phyloP scores from a whole-genome alignment of 2,888 invertebrate genomes.

The Trisateles emortualis region DNA sequence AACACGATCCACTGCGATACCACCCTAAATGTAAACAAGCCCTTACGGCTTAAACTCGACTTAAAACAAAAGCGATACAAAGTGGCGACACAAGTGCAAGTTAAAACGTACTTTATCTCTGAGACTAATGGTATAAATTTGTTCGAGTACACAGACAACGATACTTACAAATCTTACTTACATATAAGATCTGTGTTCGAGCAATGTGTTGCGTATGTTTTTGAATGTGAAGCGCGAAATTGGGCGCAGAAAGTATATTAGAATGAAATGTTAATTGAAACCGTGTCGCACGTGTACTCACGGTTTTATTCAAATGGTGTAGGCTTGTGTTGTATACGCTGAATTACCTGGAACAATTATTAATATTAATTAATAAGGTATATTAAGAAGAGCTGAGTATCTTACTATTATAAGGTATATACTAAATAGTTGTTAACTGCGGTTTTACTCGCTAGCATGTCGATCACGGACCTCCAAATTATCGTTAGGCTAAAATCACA shows the following conservation, averaged over 20 bases:
- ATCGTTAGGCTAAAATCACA: no score
- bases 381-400: background rate
- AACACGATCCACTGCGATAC: background rate
- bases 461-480: no score
- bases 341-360: conserved; percentile 45
- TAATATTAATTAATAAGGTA: conserved; percentile 27
- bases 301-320: conserved; percentile 18
- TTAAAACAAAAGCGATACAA: conserved; percentile 19
- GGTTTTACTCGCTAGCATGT: no score
- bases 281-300: conserved; percentile 25
- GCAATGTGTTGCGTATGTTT: conserved; percentile 1
- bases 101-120: conserved; percentile 34
- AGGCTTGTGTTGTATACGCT: background rate
- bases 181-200: conserved; percentile 18
- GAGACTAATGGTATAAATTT: conserved; percentile 27
- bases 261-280: conserved; percentile 20
- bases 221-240: conserved; percentile 10
- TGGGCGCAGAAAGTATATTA: conserved; percentile 1
- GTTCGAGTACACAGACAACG: conserved; percentile 9
- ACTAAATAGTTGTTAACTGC: no score
- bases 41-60: conserved; percentile 6
- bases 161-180: conserved; percentile 21
- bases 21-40: background rate
- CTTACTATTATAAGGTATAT: background rate
- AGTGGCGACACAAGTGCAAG: conserved; percentile 9